Base-by-base conservation (phyloP, 2,797 vertebrate genomes). In the Ispidina lecontei region DNA sequence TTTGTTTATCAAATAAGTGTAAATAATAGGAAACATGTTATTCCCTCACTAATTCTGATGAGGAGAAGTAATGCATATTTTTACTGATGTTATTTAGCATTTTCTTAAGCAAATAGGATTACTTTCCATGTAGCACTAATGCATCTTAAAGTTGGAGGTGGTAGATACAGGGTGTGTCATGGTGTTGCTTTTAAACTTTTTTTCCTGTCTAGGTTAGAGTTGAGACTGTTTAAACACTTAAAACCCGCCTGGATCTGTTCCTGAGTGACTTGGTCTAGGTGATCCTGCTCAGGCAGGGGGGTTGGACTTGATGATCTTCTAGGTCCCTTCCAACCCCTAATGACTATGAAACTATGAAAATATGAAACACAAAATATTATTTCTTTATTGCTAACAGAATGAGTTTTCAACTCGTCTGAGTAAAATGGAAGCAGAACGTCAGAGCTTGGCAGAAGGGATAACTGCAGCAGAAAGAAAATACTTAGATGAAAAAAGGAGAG, bases 401-500 rank as follows among this genome's bases (percentile, higher is more conserved):
- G 99, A 99, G 96, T 99, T 98, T 92, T 96, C 98, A 0, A 86
- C 97, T 46, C 98, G 98, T 25, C 97, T 99, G 21, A 98, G 97
- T 88, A 99, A 98, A 94, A 93, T 98, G 71, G 99, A 99, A 96
- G 96, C 91, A 0, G 99, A 99, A 89, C 98, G 98, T 46, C 99
- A 99, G 97, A 98, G 96, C 41, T 97, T 99, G 80, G 99, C 98
- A 4, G 99, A 99, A 97, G 96, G 98, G 1, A 96, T 99, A 93
- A 98, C 98, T 5, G 94, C 91, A 58, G 97, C 98, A 18, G 99
- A 99, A 87, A 98, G 98, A n/a, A 98, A 98, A 63, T 96, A 91
- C 12, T 87, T 97, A 4, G 99, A 99, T 35, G 99, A 99, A 71
- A 99, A 98, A 95, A 97, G 97, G 85, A 95, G 97, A 84, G 96